These are phyloP conservation scores for Drosophila peninsularis DNA, from an alignment of 2,888 invertebrate species.

Conservation along the genomic window DNA sequence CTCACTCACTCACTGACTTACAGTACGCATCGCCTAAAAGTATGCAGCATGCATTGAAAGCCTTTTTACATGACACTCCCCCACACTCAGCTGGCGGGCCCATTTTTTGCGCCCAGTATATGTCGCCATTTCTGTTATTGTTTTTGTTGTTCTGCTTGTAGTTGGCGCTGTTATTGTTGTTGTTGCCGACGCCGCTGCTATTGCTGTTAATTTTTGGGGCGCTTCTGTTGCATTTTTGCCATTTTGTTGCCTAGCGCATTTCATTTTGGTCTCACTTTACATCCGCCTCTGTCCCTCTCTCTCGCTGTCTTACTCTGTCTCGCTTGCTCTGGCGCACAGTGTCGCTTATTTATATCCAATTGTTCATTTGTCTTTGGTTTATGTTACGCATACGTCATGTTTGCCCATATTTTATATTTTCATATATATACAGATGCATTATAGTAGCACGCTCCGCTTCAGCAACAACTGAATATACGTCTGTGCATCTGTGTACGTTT, in stretches of 20 bases:
- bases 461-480: constrained; percentile 10
- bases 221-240: constrained; percentile 71
- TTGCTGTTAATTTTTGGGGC: constrained; percentile 71
- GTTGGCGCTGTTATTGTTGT: constrained; percentile 1
- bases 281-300: constrained; percentile 1
- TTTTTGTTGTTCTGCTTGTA: constrained; percentile 6
- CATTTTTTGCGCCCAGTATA: constrained; percentile 26
- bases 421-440: constrained; percentile 54
- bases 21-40: constrained; percentile 70
- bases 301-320: not conserved
- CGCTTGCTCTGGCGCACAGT: constrained; percentile 31
- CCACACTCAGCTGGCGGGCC: constrained; percentile 1
- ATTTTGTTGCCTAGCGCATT: constrained; percentile 54
- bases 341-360: constrained; percentile 80
- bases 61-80: constrained; percentile 69
- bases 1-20: constrained; percentile 22
- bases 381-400: constrained; percentile 81
- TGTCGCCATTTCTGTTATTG: constrained; percentile 35
- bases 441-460: constrained; percentile 21
- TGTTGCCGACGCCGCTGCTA: constrained; percentile 46
- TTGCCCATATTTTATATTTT: constrained; percentile 75
- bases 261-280: constrained; percentile 57
- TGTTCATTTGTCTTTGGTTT: constrained; percentile 80
- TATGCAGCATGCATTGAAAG: constrained; percentile 79
- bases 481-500: constrained; percentile 22